phyloP scores from a whole-genome alignment of 1,140 invertebrate genomes.

The Drosophila takahashii region DNA sequence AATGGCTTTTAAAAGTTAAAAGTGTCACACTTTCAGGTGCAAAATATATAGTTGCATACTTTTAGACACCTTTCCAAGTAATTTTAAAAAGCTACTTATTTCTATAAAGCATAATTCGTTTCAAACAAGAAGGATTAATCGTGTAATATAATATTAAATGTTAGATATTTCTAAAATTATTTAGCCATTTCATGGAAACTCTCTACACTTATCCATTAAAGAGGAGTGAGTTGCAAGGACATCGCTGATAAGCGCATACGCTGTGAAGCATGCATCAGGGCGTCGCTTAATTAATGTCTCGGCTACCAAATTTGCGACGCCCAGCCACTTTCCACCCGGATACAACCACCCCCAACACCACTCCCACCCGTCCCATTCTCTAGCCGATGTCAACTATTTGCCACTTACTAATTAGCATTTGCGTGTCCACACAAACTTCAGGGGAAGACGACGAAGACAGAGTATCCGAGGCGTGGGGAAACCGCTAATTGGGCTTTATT shows the following conservation, averaged over 20 bases:
- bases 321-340: not conserved
- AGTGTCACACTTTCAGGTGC: no score
- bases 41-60: no score
- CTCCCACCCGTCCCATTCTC: not conserved
- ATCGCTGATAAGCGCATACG: conserved; percentile 15
- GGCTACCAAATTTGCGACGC: conserved; percentile 28
- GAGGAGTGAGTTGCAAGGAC: conserved; percentile 8
- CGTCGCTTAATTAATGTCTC: conserved; percentile 51
- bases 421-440: conserved; percentile 57
- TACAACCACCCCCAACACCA: not conserved
- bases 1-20: no score
- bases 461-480: conserved; percentile 23
- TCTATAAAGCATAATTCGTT: no score
- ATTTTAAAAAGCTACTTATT: no score
- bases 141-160: no score
- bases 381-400: conserved; percentile 49
- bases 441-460: conserved; percentile 15
- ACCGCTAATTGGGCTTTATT: conserved; percentile 63
- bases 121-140: not conserved
- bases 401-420: conserved; percentile 62
- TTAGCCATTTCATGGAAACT: not conserved
- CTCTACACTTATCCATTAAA: not conserved
- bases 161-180: not conserved
- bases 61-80: no score
- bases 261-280: conserved; percentile 44